Percentiles rank a stretch among this genome's conserved stretches.
Conservation (phyloP, 2,888 invertebrate genomes). For the Myopa testacea region DNA sequence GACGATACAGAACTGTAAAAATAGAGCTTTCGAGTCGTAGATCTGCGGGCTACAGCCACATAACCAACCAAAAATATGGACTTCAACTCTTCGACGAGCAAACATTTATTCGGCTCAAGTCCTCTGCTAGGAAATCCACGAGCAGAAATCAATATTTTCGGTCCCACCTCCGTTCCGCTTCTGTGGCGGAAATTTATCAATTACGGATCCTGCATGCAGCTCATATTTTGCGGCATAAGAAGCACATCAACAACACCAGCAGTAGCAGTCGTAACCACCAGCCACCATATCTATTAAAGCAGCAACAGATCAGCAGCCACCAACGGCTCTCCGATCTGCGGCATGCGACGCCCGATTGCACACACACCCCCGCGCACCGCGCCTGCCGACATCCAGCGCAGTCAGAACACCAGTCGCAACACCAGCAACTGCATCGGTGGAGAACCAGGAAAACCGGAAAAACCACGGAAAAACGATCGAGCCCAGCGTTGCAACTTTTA, state of each 20-base stretch:
- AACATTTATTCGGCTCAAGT: too few species aligned
- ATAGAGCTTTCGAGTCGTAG: too few species aligned
- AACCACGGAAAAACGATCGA: conserved; percentile 36
- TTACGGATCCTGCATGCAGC: neutral
- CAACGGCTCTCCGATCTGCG: neutral
- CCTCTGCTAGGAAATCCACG: too few species aligned
- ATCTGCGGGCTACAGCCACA: too few species aligned
- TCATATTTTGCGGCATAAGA: conserved; percentile 8
- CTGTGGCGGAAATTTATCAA: conserved; percentile 7
- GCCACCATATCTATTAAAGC: neutral
- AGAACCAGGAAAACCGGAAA: conserved; percentile 28
- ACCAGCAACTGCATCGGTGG: neutral
- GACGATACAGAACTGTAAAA: too few species aligned
- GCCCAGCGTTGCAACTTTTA: conserved; percentile 37
- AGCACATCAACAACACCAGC: neutral
- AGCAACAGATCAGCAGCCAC: conserved; percentile 9
- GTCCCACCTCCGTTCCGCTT: neutral
- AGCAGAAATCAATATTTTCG: neutral
- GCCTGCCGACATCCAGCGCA: neutral
- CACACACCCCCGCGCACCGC: neutral
- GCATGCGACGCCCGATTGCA: neutral
- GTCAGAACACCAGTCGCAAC: neutral
- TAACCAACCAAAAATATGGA: too few species aligned
- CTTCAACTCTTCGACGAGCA: too few species aligned
- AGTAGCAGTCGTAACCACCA: neutral